phyloP scores from a whole-genome alignment of 30 jellyfish, hydroid and myxozoan species.

The Cassiopea xamachana region DNA sequence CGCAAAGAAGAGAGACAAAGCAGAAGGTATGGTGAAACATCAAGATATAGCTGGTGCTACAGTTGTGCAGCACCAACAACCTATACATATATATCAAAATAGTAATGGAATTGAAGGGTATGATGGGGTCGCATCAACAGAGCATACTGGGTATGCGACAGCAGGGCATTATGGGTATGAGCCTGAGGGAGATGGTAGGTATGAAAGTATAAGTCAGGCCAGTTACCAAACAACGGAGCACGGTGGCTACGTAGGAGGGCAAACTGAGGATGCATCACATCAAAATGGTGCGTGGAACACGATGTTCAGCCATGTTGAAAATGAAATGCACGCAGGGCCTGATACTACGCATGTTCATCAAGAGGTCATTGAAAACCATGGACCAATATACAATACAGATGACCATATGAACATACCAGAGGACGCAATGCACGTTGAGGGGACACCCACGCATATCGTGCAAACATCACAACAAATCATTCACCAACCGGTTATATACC shows the following conservation, averaged over 20 bases:
- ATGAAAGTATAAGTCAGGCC: neutral
- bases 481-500: conserved; percentile 38
- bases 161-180: conserved; percentile 14
- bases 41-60: conserved; percentile 45
- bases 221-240: neutral
- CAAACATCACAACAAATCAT: conserved; percentile 42
- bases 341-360: conserved; percentile 3
- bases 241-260: neutral
- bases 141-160: neutral
- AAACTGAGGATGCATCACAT: conserved; percentile 9
- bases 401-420: conserved; percentile 21
- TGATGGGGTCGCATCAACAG: neutral
- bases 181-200: neutral
- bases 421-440: conserved; percentile 40
- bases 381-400: conserved; percentile 8
- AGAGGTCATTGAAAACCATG: conserved; percentile 37
- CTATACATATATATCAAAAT: conserved; percentile 14
- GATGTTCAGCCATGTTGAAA: conserved; percentile 40
- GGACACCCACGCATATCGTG: conserved; percentile 63
- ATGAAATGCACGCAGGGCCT: conserved; percentile 15
- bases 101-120: neutral
- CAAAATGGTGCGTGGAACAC: conserved; percentile 24
- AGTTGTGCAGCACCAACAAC: conserved; percentile 13
- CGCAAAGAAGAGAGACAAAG: conserved; percentile 36
- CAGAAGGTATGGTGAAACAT: conserved; percentile 61